Conservation (phyloP, 1,140 invertebrate species). For the Cryptotermes secundus region DNA sequence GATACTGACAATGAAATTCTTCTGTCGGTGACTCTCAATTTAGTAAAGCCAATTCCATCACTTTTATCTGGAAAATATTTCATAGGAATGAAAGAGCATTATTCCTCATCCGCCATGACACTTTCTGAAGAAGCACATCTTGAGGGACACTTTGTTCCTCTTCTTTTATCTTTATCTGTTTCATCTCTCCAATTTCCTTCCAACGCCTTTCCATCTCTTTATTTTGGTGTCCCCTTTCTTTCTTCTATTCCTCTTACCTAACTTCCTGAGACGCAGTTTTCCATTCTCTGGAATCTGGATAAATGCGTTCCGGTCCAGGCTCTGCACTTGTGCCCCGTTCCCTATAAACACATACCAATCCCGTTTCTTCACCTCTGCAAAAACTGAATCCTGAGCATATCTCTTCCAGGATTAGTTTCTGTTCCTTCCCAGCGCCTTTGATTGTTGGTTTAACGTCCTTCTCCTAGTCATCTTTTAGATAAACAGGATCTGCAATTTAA, state of each 20-base stretch:
- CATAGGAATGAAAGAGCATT: background rate
- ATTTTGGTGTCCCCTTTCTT: background rate
- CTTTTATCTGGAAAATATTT: conserved; percentile 14
- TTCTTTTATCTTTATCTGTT: conserved; percentile 18
- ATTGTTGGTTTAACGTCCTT: background rate
- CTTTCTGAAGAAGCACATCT: background rate
- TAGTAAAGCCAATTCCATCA: background rate
- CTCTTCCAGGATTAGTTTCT: background rate
- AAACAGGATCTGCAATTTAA: background rate
- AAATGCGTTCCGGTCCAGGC: background rate
- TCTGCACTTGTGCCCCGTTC: background rate
- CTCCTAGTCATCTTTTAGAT: background rate
- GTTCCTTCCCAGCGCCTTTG: background rate
- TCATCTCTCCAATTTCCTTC: conserved; percentile 19
- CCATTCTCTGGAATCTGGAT: conserved; percentile 18
- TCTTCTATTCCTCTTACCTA: background rate
- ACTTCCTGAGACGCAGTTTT: background rate
- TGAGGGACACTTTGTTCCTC: background rate
- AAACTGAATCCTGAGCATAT: background rate
- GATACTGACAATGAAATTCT: conserved; percentile 8
- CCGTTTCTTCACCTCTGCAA: background rate
- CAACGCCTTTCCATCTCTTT: background rate
- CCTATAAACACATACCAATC: background rate
- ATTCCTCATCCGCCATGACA: background rate
- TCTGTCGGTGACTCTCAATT: background rate